Conservation (phyloP, 2,797 vertebrate species). For the Esox lucius region DNA sequence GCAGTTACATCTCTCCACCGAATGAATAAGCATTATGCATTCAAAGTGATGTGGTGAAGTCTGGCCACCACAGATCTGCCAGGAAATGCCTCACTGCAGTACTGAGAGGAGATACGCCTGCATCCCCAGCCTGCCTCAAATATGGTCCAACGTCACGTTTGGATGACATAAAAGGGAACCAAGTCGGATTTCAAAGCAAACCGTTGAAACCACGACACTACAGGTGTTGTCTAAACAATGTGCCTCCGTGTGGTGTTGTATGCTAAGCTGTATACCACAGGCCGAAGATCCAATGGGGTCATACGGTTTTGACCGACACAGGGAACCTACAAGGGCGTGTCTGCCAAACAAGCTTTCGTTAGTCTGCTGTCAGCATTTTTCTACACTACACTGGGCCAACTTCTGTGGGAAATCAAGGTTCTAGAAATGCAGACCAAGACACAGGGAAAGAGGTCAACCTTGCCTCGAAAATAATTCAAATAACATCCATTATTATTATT, state of each 20-base stretch:
- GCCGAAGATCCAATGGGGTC: conserved; percentile 81
- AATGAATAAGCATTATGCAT: conserved; percentile 23
- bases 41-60: conserved; percentile 16
- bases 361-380: conserved; percentile 78
- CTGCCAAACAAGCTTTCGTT: conserved; percentile 78
- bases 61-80: conserved; percentile 18
- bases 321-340: conserved; percentile 83
- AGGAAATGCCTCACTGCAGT: neutral
- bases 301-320: conserved; percentile 77
- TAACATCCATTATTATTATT: conserved; percentile 20
- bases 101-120: neutral
- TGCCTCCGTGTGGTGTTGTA: conserved; percentile 52
- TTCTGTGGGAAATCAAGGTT: conserved; percentile 52
- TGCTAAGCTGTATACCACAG: conserved; percentile 72
- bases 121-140: neutral
- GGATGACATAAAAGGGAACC: neutral
- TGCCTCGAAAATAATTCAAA: conserved; percentile 39
- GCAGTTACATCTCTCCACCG: conserved; percentile 30
- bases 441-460: conserved; percentile 46
- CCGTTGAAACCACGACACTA: neutral
- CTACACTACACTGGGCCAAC: conserved; percentile 58
- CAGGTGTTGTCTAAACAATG: conserved; percentile 26
- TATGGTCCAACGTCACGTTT: neutral
- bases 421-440: conserved; percentile 53
- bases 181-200: neutral